Evolutionary conservation across 2,888 invertebrate genomes (phyloP).

Genomic region (Phrixothrix hirtus): DNA sequence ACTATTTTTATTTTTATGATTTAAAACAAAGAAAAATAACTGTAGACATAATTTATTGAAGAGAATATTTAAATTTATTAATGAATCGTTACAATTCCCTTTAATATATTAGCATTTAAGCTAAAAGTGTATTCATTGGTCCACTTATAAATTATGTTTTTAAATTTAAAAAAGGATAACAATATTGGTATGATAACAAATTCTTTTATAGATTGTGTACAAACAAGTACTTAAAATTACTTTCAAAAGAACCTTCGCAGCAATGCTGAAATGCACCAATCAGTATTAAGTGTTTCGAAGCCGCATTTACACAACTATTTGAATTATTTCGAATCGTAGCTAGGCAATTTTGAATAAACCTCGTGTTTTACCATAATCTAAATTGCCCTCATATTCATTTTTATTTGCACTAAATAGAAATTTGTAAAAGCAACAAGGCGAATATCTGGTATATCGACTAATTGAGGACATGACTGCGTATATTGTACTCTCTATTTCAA

Average conservation of each 20-base stretch:
- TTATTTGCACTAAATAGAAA: too few species aligned
- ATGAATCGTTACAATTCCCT: too few species aligned
- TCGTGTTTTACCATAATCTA: not conserved
- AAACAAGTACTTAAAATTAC: slow-evolving; percentile 38
- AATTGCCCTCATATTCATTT: not conserved
- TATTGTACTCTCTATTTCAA: slow-evolving; percentile 43
- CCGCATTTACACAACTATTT: slow-evolving; percentile 28
- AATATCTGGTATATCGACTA: too few species aligned
- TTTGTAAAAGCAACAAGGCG: too few species aligned
- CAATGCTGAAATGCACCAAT: slow-evolving; percentile 44
- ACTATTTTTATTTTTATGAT: too few species aligned
- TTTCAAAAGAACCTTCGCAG: slow-evolving; percentile 42
- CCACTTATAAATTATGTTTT: too few species aligned
- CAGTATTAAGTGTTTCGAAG: slow-evolving; percentile 26
- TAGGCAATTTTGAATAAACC: not conserved
- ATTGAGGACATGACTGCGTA: slow-evolving; percentile 21
- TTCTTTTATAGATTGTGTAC: slow-evolving; percentile 1
- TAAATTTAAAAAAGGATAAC: slow-evolving; percentile 7
- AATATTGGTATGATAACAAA: slow-evolving; percentile 5
- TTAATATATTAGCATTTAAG: too few species aligned
- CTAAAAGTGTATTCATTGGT: too few species aligned
- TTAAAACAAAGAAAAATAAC: too few species aligned
- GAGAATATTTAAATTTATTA: too few species aligned
- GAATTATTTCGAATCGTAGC: not conserved
- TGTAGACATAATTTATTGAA: too few species aligned